phyloP scores from a whole-genome alignment of 2,888 invertebrate species.

The Watsonalla cultraria region DNA sequence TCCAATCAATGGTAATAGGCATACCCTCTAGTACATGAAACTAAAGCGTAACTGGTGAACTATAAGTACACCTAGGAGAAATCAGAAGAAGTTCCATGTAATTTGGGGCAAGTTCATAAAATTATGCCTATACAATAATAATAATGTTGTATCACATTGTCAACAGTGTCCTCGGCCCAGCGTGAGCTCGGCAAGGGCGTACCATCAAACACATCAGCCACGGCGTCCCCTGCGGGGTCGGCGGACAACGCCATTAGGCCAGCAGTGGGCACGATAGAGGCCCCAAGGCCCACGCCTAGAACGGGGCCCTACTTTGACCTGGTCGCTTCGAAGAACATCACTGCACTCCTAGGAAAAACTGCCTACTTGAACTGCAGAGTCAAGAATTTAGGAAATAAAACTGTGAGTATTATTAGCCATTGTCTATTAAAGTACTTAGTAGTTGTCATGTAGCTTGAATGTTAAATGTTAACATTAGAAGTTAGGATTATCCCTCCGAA shows the following conservation, averaged over 20 bases:
- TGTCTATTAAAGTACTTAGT: not conserved
- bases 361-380: conserved; percentile 94
- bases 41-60: too few relatives aligned
- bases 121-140: too few relatives aligned
- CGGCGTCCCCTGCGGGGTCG: conserved; percentile 75
- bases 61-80: too few relatives aligned
- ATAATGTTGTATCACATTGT: conserved; percentile 16
- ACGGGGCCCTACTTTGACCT: conserved; percentile 88
- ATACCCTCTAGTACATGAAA: too few relatives aligned
- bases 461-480: too few relatives aligned
- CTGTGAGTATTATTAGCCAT: conserved; percentile 79
- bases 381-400: conserved; percentile 94
- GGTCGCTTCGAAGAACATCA: conserved; percentile 85
- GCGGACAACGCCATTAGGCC: conserved; percentile 73
- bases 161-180: conserved; percentile 69
- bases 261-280: conserved; percentile 52
- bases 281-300: conserved; percentile 70
- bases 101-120: too few relatives aligned
- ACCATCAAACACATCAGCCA: conserved; percentile 57
- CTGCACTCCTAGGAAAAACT: conserved; percentile 92
- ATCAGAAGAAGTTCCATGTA: too few relatives aligned
- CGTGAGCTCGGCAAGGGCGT: conserved; percentile 64
- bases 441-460: too few relatives aligned
- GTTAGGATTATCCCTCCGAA: too few relatives aligned
- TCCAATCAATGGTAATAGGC: not conserved